A percentile compares a stretch with the other conserved stretches of the same genome.
Conservation (phyloP, 2,797 vertebrate genomes). For the Zonotrichia albicollis region DNA sequence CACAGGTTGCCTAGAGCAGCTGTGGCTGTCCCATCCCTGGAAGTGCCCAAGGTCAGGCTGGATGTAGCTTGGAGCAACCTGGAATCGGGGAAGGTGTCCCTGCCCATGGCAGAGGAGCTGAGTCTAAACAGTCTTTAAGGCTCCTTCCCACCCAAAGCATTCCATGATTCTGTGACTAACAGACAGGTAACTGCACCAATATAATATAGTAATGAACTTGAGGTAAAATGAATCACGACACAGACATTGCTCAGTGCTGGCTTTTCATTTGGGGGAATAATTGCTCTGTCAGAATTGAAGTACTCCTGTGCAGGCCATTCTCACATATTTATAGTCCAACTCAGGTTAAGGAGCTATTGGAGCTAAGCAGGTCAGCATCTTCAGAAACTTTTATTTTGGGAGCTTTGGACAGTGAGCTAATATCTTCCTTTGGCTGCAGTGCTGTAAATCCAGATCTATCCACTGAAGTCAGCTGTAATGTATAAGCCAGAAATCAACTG, state of each 20-base stretch:
- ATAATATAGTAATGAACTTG: background rate
- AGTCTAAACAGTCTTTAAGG: background rate
- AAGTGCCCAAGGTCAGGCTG: background rate
- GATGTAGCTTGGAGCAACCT: background rate
- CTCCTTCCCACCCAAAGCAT: background rate
- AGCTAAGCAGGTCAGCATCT: background rate
- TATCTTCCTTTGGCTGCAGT: conserved; percentile 1
- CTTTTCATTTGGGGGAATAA: background rate
- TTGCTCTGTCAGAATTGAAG: background rate
- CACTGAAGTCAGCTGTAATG: background rate
- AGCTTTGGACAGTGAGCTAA: background rate
- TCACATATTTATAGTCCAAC: background rate
- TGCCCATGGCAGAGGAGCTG: background rate
- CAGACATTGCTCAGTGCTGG: accelerated
- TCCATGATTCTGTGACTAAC: background rate
- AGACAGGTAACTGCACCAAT: background rate
- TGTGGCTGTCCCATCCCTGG: background rate
- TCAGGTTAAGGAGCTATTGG: background rate
- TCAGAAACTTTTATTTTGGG: background rate
- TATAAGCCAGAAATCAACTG: background rate
- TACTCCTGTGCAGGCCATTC: background rate
- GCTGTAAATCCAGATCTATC: background rate
- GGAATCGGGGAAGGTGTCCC: accelerated
- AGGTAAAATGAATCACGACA: accelerated
- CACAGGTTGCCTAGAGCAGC: background rate